phyloP scores from a whole-genome alignment of 2,797 vertebrate genomes.

The Enteromius afrohamiltoni region DNA sequence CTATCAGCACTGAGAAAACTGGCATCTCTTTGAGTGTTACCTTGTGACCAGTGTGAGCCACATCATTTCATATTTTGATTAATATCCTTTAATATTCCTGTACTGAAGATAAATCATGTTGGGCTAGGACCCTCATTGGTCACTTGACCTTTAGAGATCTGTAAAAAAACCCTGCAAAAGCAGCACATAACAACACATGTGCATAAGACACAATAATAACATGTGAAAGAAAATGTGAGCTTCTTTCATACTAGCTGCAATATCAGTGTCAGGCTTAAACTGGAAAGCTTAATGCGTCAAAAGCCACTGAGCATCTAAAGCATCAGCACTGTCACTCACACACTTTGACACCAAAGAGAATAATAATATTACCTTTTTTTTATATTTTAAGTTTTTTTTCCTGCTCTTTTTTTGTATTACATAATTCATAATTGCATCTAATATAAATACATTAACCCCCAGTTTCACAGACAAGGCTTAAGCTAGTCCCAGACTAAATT shows the following conservation, averaged over 20 bases:
- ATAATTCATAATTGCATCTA: background rate
- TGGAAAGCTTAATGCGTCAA: background rate
- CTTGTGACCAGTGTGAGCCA: background rate
- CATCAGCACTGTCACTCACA: background rate
- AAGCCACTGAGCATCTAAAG: background rate
- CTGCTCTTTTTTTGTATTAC: background rate
- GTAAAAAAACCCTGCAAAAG: background rate
- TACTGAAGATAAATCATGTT: constrained; percentile 4
- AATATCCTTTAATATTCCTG: background rate
- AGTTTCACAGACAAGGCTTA: too few species aligned
- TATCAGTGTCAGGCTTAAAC: background rate
- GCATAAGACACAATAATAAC: background rate
- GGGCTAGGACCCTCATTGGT: background rate
- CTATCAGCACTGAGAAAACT: background rate
- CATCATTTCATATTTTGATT: background rate
- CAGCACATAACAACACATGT: background rate
- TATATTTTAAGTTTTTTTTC: background rate
- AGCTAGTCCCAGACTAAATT: too few species aligned
- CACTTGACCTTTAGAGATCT: constrained; percentile 5
- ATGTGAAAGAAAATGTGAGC: background rate
- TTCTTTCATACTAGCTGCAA: background rate
- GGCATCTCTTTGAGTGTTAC: background rate
- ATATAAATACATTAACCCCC: background rate
- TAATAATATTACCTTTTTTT: background rate
- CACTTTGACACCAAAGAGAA: background rate